Conservation (phyloP, 2,888 invertebrate species). For the Chorisops tibialis region DNA sequence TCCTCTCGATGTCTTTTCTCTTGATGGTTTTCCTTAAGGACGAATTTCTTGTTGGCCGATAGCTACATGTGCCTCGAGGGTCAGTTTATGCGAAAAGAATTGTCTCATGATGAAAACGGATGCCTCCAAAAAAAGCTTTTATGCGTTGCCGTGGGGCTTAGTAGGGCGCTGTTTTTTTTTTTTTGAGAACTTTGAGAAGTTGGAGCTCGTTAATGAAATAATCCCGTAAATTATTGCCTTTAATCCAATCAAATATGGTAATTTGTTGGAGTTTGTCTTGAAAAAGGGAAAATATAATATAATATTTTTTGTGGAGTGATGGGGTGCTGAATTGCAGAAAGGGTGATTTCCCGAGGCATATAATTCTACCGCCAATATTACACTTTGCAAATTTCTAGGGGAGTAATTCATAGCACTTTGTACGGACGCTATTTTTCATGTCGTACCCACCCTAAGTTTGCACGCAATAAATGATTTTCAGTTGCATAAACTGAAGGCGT, state of each 20-base stretch:
- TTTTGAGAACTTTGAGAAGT: not conserved
- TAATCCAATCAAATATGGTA: constrained; percentile 30
- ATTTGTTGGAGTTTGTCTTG: constrained; percentile 7
- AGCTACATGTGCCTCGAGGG: not conserved
- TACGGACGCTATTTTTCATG: too few relatives aligned
- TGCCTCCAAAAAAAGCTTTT: not conserved
- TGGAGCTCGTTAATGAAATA: constrained; percentile 18
- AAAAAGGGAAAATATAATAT: not conserved
- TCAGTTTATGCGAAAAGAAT: not conserved
- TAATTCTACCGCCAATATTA: too few relatives aligned
- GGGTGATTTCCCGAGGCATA: too few relatives aligned
- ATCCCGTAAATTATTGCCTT: constrained; percentile 24
- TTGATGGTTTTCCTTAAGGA: not conserved
- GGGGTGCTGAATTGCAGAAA: constrained; percentile 23
- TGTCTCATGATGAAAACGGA: not conserved
- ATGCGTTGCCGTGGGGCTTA: not conserved
- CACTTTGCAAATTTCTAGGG: too few relatives aligned
- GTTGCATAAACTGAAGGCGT: too few relatives aligned
- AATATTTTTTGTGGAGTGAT: too few relatives aligned
- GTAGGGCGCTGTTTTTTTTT: not conserved
- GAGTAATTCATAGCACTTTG: too few relatives aligned
- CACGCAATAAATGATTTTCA: too few relatives aligned
- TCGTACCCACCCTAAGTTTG: too few relatives aligned
- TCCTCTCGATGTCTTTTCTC: not conserved
- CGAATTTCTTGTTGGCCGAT: not conserved